Conservation (phyloP, 2,797 vertebrate genomes). For the Ispidina lecontei region DNA sequence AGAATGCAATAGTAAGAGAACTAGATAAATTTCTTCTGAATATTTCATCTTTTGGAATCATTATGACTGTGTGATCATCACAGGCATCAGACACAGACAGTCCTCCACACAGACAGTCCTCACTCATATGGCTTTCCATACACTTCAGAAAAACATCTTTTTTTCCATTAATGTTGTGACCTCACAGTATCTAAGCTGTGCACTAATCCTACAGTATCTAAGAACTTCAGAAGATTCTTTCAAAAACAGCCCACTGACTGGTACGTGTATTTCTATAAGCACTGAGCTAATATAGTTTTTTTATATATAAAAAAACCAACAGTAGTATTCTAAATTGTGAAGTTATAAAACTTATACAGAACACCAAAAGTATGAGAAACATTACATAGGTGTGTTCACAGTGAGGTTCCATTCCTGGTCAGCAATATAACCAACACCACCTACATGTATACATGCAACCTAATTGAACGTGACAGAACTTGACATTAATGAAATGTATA, state of each 20-base stretch:
- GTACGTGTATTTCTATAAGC: neutral
- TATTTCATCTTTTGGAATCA: neutral
- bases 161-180: neutral
- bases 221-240: neutral
- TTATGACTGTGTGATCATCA: neutral
- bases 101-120: neutral
- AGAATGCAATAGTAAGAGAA: neutral
- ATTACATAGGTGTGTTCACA: neutral
- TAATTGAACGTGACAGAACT: neutral
- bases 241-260: neutral
- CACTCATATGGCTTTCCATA: neutral
- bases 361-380: neutral
- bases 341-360: neutral
- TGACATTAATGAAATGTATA: neutral
- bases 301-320: neutral
- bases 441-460: neutral
- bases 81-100: neutral
- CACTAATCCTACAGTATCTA: too few species aligned
- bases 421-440: neutral
- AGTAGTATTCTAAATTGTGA: neutral
- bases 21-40: neutral
- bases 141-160: neutral
- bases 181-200: neutral
- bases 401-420: neutral
- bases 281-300: neutral